These are phyloP conservation scores for Diceros bicornis DNA, from an alignment of 2,797 vertebrate species.

Conservation along the genomic window DNA sequence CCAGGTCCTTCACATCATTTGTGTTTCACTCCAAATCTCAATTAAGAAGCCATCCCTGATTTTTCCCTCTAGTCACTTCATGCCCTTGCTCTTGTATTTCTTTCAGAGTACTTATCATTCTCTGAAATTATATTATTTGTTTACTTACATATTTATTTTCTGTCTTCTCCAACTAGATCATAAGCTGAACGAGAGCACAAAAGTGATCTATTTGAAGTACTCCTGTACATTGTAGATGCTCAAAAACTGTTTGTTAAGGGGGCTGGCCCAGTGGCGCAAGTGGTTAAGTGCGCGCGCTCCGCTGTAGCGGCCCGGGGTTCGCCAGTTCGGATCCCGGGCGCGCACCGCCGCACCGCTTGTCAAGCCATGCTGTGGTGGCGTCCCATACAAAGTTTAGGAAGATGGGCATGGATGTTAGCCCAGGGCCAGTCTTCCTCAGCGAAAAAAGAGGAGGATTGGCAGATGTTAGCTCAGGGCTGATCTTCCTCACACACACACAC, in stretches of 20 bases:
- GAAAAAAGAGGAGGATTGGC: no score
- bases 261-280: no score
- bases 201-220: neutral
- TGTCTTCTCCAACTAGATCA: neutral
- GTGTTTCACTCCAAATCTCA: neutral
- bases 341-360: no score
- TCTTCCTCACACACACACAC: no score
- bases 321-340: no score
- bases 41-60: neutral
- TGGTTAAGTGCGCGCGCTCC: no score
- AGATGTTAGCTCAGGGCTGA: no score
- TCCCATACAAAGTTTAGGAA: no score
- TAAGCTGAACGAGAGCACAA: neutral
- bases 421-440: no score
- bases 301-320: no score
- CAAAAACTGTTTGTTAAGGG: neutral
- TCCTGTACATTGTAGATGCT: neutral
- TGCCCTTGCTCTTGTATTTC: neutral
- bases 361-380: no score
- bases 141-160: neutral
- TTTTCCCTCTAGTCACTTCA: neutral
- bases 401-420: no score
- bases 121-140: neutral
- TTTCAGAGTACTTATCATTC: neutral
- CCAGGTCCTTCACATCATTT: neutral